phyloP scores from a whole-genome alignment of 1,140 invertebrate species.

The Ridgeia piscesae region DNA sequence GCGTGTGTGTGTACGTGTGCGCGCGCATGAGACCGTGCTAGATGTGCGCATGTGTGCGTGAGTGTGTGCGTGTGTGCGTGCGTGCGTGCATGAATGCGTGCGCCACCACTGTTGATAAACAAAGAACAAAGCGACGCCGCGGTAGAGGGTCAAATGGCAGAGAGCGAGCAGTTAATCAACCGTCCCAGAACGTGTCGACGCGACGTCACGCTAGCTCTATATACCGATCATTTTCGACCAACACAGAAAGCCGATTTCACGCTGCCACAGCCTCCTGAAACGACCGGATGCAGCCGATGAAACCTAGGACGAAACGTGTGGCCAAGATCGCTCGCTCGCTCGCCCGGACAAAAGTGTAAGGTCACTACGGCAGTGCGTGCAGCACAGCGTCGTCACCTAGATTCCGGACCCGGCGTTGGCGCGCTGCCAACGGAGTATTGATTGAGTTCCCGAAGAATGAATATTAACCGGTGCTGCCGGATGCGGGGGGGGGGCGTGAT shows the following conservation, averaged over 20 bases:
- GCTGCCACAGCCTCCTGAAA: not conserved
- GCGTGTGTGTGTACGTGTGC: no score
- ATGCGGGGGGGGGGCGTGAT: not conserved
- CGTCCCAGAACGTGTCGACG: not conserved
- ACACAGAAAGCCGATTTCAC: not conserved
- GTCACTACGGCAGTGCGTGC: not conserved
- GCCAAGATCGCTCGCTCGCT: not conserved
- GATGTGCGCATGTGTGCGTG: not conserved
- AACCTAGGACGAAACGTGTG: not conserved
- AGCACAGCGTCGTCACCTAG: not conserved
- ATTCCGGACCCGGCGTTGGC: not conserved
- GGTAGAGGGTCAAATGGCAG: not conserved
- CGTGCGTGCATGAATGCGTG: not conserved
- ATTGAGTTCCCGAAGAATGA: not conserved
- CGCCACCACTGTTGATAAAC: not conserved
- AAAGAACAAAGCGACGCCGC: not conserved
- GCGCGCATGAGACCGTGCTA: no score
- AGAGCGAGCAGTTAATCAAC: not conserved
- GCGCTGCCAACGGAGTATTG: not conserved
- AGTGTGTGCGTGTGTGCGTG: not conserved
- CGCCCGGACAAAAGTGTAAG: not conserved
- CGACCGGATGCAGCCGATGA: not conserved
- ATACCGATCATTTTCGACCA: not conserved
- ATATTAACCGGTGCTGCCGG: not conserved
- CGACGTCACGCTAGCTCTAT: not conserved